Base-by-base conservation (phyloP, 2,888 invertebrate species). In the Monopis laevigella region DNA sequence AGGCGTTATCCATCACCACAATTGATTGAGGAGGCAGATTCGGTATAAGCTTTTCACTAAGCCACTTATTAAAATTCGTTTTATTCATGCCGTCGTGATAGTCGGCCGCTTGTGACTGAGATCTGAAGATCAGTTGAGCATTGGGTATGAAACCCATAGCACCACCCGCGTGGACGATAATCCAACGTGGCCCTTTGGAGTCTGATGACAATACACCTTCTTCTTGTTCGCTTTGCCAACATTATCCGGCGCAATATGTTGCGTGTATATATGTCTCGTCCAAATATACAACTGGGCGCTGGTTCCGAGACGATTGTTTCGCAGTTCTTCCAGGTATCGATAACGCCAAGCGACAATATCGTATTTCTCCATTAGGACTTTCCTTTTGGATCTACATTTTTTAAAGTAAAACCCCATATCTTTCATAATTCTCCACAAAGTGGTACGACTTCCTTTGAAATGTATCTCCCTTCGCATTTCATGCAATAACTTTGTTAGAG, bases 1-100 rank as follows among this genome's bases (percentile, higher is more conserved):
- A 41, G 30, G 48, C 50, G 26, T 51, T 51, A 36, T 50, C 45
- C 45, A 48, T 46, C 34, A 50, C 45, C 30, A 50, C 46, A 45
- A 47, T 27, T 8, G 45, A 46, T 26, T 34, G 41, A 39, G 42
- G 40, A 32, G 47, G 46, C 41, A 50, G 43, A 41, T 51, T 49
- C 29, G 51, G 46, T 16, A 48, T 43, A n/a, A 45, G 14, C 19
- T 45, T 45, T 41, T 41, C 35, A 18, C 12, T 50, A 38, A 46
- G 30, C 46, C 49, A 47, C 40, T 50, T 48, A 12, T 30, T 18
- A 42, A 48, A 46, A 36, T 43, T 50, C 4, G 39, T 38, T 19
- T 41, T 35, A 35, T 51, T 51, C 46, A 48, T 49, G n/a, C n/a
- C n/a, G 18, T 36, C 36, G 21, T 36, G 36, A 14, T 36, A 36